Percentiles rank a stretch among this genome's conserved stretches.
Evolutionary conservation across 1,140 invertebrate species (phyloP).

Genomic region (Danaus melanippus): DNA sequence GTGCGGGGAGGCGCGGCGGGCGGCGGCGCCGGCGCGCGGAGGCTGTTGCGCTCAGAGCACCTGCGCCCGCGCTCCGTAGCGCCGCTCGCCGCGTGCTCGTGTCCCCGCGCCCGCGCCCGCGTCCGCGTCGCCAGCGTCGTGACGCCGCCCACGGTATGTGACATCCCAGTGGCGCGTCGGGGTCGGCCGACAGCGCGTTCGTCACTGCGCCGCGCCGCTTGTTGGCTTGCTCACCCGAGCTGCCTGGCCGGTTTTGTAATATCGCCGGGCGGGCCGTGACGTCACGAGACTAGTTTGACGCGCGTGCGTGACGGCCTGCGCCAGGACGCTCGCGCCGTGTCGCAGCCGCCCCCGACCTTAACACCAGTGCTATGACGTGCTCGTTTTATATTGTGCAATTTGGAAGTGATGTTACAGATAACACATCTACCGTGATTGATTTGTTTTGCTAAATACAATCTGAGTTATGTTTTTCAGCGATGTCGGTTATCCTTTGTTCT

Average conservation of each 20-base stretch:
- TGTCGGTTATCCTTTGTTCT: conserved; percentile 9
- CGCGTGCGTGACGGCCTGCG: conserved; percentile 60
- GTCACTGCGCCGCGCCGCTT: conserved; percentile 57
- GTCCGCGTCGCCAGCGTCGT: conserved; percentile 51
- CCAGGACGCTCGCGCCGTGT: conserved; percentile 50
- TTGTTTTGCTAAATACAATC: not conserved
- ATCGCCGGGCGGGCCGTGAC: conserved; percentile 65
- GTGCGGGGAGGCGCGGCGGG: conserved; percentile 50
- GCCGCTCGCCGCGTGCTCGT: conserved; percentile 62
- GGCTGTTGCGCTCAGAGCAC: conserved; percentile 68
- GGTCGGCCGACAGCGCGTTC: conserved; percentile 63
- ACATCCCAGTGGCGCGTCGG: conserved; percentile 56
- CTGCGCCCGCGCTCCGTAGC: conserved; percentile 69
- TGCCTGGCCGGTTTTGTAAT: conserved; percentile 67
- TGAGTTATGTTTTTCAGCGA: not conserved
- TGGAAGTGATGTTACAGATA: conserved; percentile 19
- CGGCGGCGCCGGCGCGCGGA: conserved; percentile 61
- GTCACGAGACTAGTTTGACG: conserved; percentile 68
- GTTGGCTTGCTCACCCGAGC: conserved; percentile 43
- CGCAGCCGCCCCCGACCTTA: conserved; percentile 59
- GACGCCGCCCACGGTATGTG: conserved; percentile 64
- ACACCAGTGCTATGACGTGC: conserved; percentile 60
- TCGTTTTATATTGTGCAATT: conserved; percentile 35
- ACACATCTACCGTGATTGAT: conserved; percentile 7
- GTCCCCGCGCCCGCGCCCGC: conserved; percentile 55